These are phyloP conservation scores for Sinhomidia bicolor DNA, from an alignment of 2,888 invertebrate species.

Conservation along the genomic window DNA sequence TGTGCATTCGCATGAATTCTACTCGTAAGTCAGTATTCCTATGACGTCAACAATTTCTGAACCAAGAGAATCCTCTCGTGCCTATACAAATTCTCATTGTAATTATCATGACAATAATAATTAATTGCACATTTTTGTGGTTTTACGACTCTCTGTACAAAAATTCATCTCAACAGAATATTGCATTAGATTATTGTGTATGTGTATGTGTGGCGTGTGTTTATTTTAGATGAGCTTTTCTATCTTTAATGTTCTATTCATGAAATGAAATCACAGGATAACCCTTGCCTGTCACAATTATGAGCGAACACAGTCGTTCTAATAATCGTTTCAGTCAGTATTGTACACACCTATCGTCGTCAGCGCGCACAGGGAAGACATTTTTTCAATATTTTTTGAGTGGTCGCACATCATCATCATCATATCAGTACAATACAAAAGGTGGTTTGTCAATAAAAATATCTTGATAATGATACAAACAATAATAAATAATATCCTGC, in stretches of 20 bases:
- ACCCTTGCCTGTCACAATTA: neutral
- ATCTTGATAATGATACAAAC: no score
- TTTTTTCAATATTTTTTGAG: no score
- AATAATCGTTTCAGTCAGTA: no score
- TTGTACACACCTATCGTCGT: no score
- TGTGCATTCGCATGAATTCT: neutral
- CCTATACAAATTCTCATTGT: neutral
- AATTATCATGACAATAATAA: conserved; percentile 4
- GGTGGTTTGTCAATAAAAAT: no score
- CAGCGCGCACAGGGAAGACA: no score
- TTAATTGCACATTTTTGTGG: neutral
- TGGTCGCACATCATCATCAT: no score
- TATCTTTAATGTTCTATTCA: neutral
- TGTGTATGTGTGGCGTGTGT: neutral
- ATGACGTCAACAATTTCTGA: neutral
- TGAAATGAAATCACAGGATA: neutral
- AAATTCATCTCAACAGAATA: neutral
- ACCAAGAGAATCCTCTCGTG: neutral
- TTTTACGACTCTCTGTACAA: conserved; percentile 7
- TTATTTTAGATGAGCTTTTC: neutral
- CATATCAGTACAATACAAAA: no score
- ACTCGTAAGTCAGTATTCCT: neutral
- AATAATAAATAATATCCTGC: no score
- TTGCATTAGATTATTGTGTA: neutral
- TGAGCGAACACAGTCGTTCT: no score